Conservation (phyloP, 2,113 vertebrate species). For the Xiphophorus couchianus region DNA sequence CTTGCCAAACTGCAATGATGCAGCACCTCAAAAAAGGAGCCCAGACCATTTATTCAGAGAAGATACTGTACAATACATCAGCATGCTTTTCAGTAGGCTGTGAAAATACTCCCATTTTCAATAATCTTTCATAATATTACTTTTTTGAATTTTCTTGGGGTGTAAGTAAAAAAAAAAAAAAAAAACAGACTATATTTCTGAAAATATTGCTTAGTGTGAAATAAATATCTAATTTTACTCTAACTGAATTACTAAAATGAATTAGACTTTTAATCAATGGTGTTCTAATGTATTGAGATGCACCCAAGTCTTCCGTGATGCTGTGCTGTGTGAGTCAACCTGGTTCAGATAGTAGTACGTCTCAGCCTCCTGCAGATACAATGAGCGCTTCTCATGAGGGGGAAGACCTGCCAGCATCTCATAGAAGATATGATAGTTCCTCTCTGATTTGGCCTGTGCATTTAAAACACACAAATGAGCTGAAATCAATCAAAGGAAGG, state of each 20-base stretch:
- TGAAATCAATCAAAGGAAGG: neutral
- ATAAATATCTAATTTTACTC: neutral
- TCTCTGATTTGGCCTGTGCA: conserved; percentile 92
- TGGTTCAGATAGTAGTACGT: conserved; percentile 98
- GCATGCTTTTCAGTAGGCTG: neutral
- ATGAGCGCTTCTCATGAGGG: conserved; percentile 81
- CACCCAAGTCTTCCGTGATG: neutral
- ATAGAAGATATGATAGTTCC: conserved; percentile 98
- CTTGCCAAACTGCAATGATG: too few species aligned
- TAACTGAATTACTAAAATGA: neutral
- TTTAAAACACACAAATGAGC: conserved; percentile 22
- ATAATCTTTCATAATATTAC: neutral
- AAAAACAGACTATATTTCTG: neutral
- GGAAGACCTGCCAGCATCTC: conserved; percentile 95
- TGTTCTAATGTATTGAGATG: neutral
- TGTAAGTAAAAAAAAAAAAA: neutral
- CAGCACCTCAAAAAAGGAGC: too few species aligned
- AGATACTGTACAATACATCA: neutral
- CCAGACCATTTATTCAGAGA: neutral
- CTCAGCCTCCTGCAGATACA: conserved; percentile 94
- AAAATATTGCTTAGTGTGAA: neutral
- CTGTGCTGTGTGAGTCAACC: conserved; percentile 44
- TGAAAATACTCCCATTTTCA: neutral
- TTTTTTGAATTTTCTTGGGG: neutral
- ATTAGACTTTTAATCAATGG: neutral